Evolutionary conservation across 2,797 vertebrate species (phyloP), one percentile per base, ranked within the genome.

Genomic region (Tympanoctomys barrerae): DNA sequence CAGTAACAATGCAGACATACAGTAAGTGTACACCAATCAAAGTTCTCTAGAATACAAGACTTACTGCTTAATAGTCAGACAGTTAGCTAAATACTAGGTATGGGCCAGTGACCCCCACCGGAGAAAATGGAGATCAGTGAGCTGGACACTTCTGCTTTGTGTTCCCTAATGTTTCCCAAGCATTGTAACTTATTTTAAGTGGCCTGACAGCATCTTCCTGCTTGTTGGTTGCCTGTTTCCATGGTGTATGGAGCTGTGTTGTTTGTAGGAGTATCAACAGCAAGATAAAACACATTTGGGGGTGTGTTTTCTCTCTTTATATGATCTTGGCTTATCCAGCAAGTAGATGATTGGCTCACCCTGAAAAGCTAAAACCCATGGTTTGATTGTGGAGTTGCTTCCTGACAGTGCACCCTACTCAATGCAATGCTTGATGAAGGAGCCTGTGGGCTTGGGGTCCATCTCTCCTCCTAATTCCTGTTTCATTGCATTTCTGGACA

Each of bases 281-380:
- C 97, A 97, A 98, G 94, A 90, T 98, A 98, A 98, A 98, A 98
- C 90, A 97, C 96, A 97, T 95, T 94, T 97, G 98, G 75, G 66
- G 71, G 96, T 90, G 98, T 98, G 98, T 98, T 97, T 95, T 82
- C 94, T 98, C 97, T 98, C 95, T 95, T 93, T 95, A 91, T 97
- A 95, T 96, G 98, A 98, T 97, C 96, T 98, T 95, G 77, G 98
- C 97, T 97, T 97, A 97, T 98, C 97, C 96, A 98, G 98, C 98
- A 98, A 98, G 98, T 94, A 98, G 98, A 90, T 95, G 97, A 98
- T 98, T 98, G 95, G 98, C 97, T 98, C 93, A 97, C 95, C 8
- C 96, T 81, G 24, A 42, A 42, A 13, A 73, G 10, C 6, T 39
- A 73, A 70, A 70, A 18, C 14, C 66, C 33, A 16, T 16, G 1